Evolutionary conservation across 2,888 invertebrate genomes (phyloP), one percentile per base, ranked within the genome.

Genomic region (Panzeria rudis): DNA sequence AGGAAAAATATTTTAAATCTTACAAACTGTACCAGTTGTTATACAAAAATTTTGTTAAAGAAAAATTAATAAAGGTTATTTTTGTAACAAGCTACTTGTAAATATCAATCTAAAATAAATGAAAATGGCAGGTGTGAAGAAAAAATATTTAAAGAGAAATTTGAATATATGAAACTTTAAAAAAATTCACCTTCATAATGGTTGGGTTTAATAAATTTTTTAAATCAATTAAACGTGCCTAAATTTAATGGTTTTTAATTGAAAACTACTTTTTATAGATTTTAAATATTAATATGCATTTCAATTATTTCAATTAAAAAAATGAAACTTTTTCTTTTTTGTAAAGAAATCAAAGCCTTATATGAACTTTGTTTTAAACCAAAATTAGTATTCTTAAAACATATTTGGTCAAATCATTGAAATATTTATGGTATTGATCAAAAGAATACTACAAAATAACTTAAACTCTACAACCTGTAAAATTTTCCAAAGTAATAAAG

Each of bases 321-420:
- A n/a, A n/a, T 41, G 41, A 62, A 41, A 41, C 38, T 62, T 29
- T 11, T 2, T 50, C 4, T 6, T 29, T 61, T 61, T 54, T 23
- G n/a, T 52, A 38, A n/a, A 38, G 64, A 66, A 83, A 82, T 41
- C n/a, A 41, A 54, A 50, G 62, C 29, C 41, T 52, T n/a, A 47
- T 61, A 32, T 47, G 61, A 73, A 47, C n/a, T 73, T 73, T 61
- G 29, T n/a, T 61, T 47, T 75, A 4, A 29, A 76, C n/a, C 6
- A 38, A 41, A 73, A 75, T 81, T 76, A 80, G 79, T 84, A 84
- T 84, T 84, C 84, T 32, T 17, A 1, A 23, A 50, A 52, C 84
- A 76, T 71, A 84, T 64, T 79, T 71, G 47, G 52, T 56, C 52
- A 77, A 77, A 76, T 81, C 76, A 81, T 72, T 84, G 47, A 84